phyloP scores from a whole-genome alignment of 2,113 vertebrate species.

The Globicephala melas region DNA sequence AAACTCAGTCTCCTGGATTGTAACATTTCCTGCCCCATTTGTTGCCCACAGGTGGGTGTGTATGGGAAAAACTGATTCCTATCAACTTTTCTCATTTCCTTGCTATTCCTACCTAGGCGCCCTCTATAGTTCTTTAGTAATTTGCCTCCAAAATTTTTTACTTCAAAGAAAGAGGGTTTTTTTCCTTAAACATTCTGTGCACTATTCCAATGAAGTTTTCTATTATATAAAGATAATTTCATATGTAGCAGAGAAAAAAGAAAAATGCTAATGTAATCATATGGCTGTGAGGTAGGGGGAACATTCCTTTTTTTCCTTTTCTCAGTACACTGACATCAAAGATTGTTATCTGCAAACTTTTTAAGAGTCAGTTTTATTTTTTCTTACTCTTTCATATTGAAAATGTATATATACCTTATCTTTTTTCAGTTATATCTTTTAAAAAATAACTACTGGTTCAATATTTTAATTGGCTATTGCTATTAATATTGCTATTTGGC shows the following conservation, averaged over 20 bases:
- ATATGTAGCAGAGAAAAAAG: not conserved
- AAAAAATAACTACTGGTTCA: not conserved
- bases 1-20: not conserved
- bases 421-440: slow-evolving; percentile 20
- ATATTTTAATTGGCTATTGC: not conserved
- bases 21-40: no score
- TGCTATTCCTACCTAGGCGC: not conserved
- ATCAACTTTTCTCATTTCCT: not conserved
- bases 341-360: not conserved
- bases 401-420: not conserved
- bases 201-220: not conserved
- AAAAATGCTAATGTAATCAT: not conserved
- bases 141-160: slow-evolving; percentile 10
- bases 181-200: not conserved
- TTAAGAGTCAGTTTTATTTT: not conserved
- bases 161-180: not conserved
- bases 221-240: not conserved
- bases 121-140: not conserved
- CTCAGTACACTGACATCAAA: not conserved
- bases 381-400: not conserved
- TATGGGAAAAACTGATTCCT: not conserved
- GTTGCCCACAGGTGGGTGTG: not conserved
- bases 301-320: not conserved
- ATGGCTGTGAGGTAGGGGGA: not conserved
- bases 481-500: not conserved